Base-by-base conservation (phyloP, 2,888 invertebrate genomes). In the Plagiodera versicolora region DNA sequence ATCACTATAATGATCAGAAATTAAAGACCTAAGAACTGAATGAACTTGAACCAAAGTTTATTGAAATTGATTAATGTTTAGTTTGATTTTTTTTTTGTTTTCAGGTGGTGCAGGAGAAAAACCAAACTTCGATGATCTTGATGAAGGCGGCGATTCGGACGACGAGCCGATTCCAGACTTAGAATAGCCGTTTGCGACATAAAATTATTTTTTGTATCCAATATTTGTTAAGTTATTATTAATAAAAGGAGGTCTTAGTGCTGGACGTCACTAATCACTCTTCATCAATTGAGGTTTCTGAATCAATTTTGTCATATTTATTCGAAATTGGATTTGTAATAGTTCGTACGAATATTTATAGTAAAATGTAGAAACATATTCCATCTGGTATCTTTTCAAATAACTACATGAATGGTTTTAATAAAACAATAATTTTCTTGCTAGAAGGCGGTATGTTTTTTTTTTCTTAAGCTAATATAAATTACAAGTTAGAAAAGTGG, bases 101-200 rank as follows among this genome's bases (percentile, higher is more conserved):
- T 45, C 39, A 65, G 70, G 67, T 39, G 67, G 61, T 80, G 83
- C 55, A 45, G 68, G 64, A 16, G 70, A 82, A 30, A 89, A 89
- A 81, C 89, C 89, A 57, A 85, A 84, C 68, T 89, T 92, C 70
- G 90, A 91, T 74, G 91, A 91, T 76, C 80, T 92, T 72, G 89
- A 89, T 69, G 86, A 77, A 48, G 84, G 83, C 55, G 85, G 85
- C 51, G 92, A 92, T 76, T 91, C 89, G 1, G 92, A 94, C 77
- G 93, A 94, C 75, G 91, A 90, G 75, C 88, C 89, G 71, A 81
- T 91, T 80, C 90, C 90, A 18, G 89, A 89, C 79, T 84, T 91
- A 77, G 89, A 89, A 82, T 89, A 81, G 72, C 64, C 58, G 59
- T 18, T 55, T 54, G 39, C 49, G 50, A 56, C 62, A 60, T 49